Evolutionary conservation across 1,140 invertebrate species (phyloP).

Genomic region (Drosophila leontia): DNA sequence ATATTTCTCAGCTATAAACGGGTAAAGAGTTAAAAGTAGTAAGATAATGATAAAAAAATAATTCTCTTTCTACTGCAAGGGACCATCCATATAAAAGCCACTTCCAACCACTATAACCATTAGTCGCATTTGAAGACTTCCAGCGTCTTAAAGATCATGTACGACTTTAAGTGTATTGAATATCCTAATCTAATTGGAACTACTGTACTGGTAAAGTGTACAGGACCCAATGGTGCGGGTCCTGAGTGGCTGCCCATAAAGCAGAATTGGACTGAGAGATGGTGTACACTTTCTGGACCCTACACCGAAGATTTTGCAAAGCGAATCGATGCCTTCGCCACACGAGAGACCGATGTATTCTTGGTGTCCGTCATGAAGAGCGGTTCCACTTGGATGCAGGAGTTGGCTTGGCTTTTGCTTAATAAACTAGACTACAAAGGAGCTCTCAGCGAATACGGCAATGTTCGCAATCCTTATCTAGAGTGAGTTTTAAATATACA

Average conservation of each 20-base stretch:
- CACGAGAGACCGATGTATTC: conserved; percentile 85
- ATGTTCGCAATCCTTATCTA: conserved; percentile 86
- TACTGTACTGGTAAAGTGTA: neutral
- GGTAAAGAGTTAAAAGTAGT: no score
- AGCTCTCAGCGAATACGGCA: conserved; percentile 85
- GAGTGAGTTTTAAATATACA: conserved; percentile 66
- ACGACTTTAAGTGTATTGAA: neutral
- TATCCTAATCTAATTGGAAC: fast-evolving
- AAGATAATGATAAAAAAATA: neutral
- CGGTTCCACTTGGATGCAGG: conserved; percentile 89
- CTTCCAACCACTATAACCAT: neutral
- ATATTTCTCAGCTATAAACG: neutral
- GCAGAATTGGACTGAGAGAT: conserved; percentile 28
- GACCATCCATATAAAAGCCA: neutral
- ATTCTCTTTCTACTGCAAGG: neutral
- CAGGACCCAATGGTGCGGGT: neutral
- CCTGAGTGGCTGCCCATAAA: conserved; percentile 15
- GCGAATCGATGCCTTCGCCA: conserved; percentile 33
- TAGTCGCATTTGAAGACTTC: neutral
- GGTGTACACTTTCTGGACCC: conserved; percentile 1
- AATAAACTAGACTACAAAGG: conserved; percentile 86
- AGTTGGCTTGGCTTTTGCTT: conserved; percentile 87
- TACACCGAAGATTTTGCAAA: conserved; percentile 1
- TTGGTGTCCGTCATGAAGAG: conserved; percentile 85
- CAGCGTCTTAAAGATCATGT: neutral